These are phyloP conservation scores for Lutjanus argentimaculatus DNA, from an alignment of 2,797 vertebrate genomes.

Conservation along the genomic window DNA sequence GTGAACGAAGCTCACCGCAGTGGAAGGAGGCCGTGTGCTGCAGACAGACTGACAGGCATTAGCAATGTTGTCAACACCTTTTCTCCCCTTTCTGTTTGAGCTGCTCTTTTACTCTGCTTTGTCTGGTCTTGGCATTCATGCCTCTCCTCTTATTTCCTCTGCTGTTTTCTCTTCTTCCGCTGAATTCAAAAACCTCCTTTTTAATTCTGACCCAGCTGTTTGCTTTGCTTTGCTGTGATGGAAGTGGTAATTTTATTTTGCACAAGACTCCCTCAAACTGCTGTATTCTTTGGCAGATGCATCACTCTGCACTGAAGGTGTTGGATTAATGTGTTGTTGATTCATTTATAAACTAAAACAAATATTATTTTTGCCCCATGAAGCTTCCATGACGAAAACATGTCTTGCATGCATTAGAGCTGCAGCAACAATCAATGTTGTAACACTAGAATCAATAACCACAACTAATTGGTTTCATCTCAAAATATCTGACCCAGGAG, in stretches of 20 bases:
- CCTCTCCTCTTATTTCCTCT: not conserved
- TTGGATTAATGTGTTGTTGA: not conserved
- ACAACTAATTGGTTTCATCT: slow-evolving; percentile 5
- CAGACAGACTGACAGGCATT: slow-evolving; percentile 57
- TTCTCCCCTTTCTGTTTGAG: not conserved
- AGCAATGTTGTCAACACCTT: slow-evolving; percentile 50
- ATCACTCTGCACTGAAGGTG: not conserved
- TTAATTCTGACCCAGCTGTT: slow-evolving; percentile 8
- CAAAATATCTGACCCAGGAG: not conserved
- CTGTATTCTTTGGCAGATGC: not conserved
- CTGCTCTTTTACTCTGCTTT: slow-evolving; percentile 17
- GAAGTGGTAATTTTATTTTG: slow-evolving; percentile 10
- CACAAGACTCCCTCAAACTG: not conserved
- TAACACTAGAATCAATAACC: slow-evolving; percentile 3
- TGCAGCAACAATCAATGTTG: not conserved
- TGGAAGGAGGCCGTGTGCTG: slow-evolving; percentile 54
- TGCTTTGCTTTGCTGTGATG: slow-evolving; percentile 20
- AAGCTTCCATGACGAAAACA: slow-evolving; percentile 12
- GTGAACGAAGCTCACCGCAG: slow-evolving; percentile 48
- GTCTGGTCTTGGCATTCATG: not conserved
- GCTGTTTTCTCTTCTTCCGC: not conserved
- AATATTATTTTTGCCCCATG: not conserved
- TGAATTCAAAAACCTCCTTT: slow-evolving; percentile 4
- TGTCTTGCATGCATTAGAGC: not conserved
- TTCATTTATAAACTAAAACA: not conserved